Conservation (phyloP, 2,888 invertebrate species). For the Monochamus alternatus region DNA sequence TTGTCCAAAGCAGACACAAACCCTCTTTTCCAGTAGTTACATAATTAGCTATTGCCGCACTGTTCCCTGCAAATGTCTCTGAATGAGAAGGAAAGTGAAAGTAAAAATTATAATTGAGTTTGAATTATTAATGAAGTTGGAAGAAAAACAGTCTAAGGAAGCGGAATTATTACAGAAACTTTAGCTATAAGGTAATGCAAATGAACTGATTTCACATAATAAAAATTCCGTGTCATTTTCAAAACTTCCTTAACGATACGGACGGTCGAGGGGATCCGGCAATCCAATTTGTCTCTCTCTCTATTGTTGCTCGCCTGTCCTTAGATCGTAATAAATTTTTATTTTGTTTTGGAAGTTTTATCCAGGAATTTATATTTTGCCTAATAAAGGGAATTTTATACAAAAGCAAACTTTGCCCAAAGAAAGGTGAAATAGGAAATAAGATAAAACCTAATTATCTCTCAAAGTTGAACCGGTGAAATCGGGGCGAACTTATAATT, state of each 20-base stretch:
- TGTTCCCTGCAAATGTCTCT: too few relatives aligned
- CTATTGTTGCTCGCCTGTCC: slow-evolving; percentile 7
- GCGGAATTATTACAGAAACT: not conserved
- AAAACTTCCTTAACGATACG: slow-evolving; percentile 10
- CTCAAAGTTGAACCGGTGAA: not conserved
- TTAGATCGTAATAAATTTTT: slow-evolving; percentile 4
- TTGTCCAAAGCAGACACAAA: too few relatives aligned
- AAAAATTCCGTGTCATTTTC: slow-evolving; percentile 6
- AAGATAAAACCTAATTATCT: slow-evolving; percentile 11
- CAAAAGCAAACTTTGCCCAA: not conserved
- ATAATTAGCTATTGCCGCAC: too few relatives aligned
- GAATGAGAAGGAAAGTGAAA: not conserved
- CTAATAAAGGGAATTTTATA: not conserved
- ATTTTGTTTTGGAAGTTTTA: not conserved
- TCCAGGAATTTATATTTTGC: slow-evolving; percentile 10
- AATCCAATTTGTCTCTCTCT: slow-evolving; percentile 9
- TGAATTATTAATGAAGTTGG: not conserved
- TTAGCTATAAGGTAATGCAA: not conserved
- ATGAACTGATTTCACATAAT: slow-evolving; percentile 7
- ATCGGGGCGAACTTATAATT: slow-evolving; percentile 1
- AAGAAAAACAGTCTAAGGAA: not conserved
- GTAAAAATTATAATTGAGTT: not conserved
- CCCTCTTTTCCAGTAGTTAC: too few relatives aligned
- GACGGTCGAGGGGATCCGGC: not conserved
- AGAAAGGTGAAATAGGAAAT: slow-evolving; percentile 7